Percentiles rank a stretch among this genome's conserved stretches.
Evolutionary conservation across 2,113 vertebrate species (phyloP).

Genomic region (Oreochromis tanganicae): DNA sequence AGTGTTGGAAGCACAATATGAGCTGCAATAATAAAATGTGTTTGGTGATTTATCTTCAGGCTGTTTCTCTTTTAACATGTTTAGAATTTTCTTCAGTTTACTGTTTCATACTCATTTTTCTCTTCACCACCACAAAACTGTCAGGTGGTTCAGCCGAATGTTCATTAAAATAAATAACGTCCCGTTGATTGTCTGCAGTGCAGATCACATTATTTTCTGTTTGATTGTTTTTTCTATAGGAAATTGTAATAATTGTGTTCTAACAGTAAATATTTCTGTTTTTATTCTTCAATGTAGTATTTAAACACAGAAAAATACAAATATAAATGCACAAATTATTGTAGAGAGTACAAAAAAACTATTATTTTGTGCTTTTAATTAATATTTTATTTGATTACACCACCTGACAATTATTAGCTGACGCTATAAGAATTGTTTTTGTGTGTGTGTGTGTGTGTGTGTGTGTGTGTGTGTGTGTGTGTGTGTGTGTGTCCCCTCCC

Average conservation of each 20-base stretch:
- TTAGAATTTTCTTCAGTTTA: neutral
- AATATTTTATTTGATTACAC: neutral
- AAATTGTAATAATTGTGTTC: neutral
- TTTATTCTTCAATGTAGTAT: neutral
- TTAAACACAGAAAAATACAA: neutral
- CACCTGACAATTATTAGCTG: neutral
- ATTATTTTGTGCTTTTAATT: neutral
- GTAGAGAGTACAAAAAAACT: neutral
- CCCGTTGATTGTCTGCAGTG: neutral
- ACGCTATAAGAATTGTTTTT: rapidly evolving
- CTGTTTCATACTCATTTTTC: neutral
- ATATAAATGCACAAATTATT: neutral
- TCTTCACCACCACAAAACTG: neutral
- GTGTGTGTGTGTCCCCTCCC: too few species aligned
- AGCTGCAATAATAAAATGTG: neutral
- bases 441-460: rapidly evolving
- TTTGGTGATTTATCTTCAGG: neutral
- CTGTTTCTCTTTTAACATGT: neutral
- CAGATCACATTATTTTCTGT: neutral
- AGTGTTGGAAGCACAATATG: neutral
- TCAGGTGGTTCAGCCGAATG: rapidly evolving
- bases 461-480: too few species aligned
- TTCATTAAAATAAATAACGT: neutral
- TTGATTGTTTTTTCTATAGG: neutral
- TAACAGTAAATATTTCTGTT: neutral